Base-by-base conservation (phyloP, 1,140 invertebrate genomes). In the Mesaphorura yosii region DNA sequence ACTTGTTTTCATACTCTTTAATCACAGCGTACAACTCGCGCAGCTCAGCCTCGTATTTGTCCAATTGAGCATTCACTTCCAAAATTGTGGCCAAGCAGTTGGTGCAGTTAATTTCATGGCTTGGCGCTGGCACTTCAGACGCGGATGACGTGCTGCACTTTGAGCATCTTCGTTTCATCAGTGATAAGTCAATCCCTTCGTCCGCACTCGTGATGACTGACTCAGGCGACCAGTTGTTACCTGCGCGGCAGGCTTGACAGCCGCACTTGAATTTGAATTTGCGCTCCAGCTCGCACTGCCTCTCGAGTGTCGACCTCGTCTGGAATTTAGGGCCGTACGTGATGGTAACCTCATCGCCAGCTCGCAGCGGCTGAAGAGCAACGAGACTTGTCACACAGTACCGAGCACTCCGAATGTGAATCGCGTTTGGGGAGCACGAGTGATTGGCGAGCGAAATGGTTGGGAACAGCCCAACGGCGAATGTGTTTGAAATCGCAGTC, bases 281-380 rank as follows among this genome's bases (percentile, higher is more conserved):
- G 17, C 40, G 17, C 17, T 19, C 6, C 17, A 42, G 17, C 23
- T 42, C 40, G 6, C n/a, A n/a, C 17, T 17, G 6, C 17, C 40
- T 42, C 17, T 17, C 6, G n/a, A 19, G 6, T 19, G n/a, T 42
- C 17, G 10, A 10, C n/a, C n/a, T 6, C 7, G 40, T 42, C 6
- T n/a, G 17, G 40, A 42, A 42, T 19, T n/a, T 42, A 17, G 40
- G 40, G 40, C 40, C 40, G 40, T 42, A 42, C 17, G 40, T 42
- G 7, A 42, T 42, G 17, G 40, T 42, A 17, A 42, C 17, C 23
- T 42, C 40, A 10, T 42, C 40, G n/a, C 40, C 40, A 10, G 40
- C n/a, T 10, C 7, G 6, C 17, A 42, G 6, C 23, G 6, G 6
- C 40, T 22, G 6, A 10, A 42, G 23, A 6, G 17, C 17, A 42